Base-by-base conservation (phyloP, 1,140 invertebrate genomes). In the Mamestra configurata region DNA sequence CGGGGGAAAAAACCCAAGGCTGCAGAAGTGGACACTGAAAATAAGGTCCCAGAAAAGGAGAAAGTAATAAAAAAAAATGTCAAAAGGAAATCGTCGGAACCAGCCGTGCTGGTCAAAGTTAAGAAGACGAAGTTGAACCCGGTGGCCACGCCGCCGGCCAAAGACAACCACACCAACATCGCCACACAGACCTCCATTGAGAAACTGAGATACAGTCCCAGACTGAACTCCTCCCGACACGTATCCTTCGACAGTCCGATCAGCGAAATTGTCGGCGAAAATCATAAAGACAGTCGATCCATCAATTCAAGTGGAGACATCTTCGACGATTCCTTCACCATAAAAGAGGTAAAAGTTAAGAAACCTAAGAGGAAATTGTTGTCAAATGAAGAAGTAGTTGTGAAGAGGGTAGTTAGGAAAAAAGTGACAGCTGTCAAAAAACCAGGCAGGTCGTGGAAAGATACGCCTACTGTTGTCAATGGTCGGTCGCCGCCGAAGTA, bases 231-330 rank as follows among this genome's bases (percentile, higher is more conserved):
- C n/a, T 77, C 79, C 53, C 53, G 92, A n/a, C 88, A 90, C 64
- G 93, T 94, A 0, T 92, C 92, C 0, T 94, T 94, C 49, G 92
- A 93, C 64, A 93, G 91, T 51, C 93, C 93, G 0, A 89, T 93
- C 24, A 84, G 86, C 61, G 91, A 88, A 59, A 79, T 92, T 13
- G 92, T 94, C 0, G 91, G 88, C 7, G 88, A 90, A 1, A 89
- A 88, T 1, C 40, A 71, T 1, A 85, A 87, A 77, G 64, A 79
- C 24, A 61, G 73, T 49, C 77, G 81, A 4, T 88, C 88, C 0
- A 83, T 79, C 0, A 89, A 94, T 57, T 89, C 92, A 4, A 94
- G 93, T 51, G 86, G 80, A 6, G 93, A 94, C 43, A 90, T 94
- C n/a, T 94, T 94, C 73, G 93, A 95, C n/a, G 93, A 95, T 73